Percentiles rank a stretch among this genome's conserved stretches.
These are phyloP conservation scores for Catonia carolina DNA, from an alignment of 2,888 invertebrate genomes.

Conservation along the genomic window DNA sequence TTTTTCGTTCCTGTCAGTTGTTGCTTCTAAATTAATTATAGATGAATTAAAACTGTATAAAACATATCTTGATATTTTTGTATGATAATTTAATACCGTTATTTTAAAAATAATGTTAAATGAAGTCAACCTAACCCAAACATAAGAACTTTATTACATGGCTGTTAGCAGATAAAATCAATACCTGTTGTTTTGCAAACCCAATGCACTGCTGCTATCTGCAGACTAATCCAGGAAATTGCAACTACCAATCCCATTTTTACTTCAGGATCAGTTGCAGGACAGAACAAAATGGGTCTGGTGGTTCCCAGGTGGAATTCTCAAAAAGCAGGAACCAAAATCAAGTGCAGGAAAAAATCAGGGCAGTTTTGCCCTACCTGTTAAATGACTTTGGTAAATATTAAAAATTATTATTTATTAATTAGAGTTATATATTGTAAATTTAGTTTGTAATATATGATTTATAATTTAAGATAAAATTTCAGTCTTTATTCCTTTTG, in stretches of 20 bases:
- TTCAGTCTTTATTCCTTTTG: constrained; percentile 1
- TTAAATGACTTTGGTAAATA: constrained; percentile 27
- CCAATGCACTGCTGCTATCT: constrained; percentile 1
- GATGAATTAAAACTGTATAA: too few relatives aligned
- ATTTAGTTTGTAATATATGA: background rate
- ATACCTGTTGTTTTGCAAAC: constrained; percentile 12
- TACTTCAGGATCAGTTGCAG: constrained; percentile 21
- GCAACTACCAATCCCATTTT: constrained; percentile 22
- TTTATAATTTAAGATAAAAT: constrained; percentile 1
- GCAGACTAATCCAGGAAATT: constrained; percentile 6
- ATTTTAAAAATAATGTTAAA: too few relatives aligned
- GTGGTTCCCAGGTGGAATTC: constrained; percentile 23
- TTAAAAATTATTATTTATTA: background rate
- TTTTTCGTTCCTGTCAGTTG: too few relatives aligned
- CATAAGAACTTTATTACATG: too few relatives aligned
- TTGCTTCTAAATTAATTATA: too few relatives aligned
- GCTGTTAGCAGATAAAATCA: background rate
- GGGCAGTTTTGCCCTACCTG: constrained; percentile 23
- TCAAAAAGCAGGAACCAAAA: constrained; percentile 22
- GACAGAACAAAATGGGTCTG: constrained; percentile 25
- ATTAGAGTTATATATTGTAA: background rate
- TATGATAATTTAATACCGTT: too few relatives aligned
- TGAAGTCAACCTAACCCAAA: too few relatives aligned
- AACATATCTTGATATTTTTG: too few relatives aligned
- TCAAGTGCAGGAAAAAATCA: constrained; percentile 29